phyloP scores from a whole-genome alignment of 2,113 vertebrate genomes.

The Cariama cristata region DNA sequence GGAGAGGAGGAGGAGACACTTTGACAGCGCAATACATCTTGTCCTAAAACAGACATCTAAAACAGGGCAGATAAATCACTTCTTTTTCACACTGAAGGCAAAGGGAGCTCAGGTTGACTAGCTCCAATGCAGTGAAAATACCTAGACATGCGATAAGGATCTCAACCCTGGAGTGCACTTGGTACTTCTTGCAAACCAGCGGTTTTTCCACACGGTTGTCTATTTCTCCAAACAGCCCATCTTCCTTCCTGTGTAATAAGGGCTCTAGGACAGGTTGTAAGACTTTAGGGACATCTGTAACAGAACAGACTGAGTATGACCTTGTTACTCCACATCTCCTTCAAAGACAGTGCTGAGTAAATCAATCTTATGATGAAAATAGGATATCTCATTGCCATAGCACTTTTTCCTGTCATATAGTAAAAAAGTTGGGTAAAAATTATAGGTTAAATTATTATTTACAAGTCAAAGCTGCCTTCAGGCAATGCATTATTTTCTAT shows the following conservation, averaged over 20 bases:
- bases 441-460: neutral
- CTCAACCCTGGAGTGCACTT: neutral
- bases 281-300: neutral
- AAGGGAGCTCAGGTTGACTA: neutral
- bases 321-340: neutral
- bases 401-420: neutral
- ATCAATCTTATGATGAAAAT: neutral
- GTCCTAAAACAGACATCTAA: neutral
- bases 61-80: neutral
- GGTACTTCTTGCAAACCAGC: neutral
- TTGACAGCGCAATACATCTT: neutral
- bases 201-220: neutral
- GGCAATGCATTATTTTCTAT: neutral
- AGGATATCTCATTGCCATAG: neutral
- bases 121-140: neutral
- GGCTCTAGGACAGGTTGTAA: neutral
- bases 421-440: neutral
- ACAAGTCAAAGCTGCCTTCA: neutral
- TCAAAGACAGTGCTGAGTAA: neutral
- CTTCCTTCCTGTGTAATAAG: neutral
- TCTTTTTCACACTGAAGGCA: neutral
- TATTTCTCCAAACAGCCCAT: neutral
- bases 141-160: neutral
- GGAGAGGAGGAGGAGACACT: neutral
- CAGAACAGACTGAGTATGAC: neutral